Evolutionary conservation across 1,140 invertebrate species (phyloP).

Genomic region (Hycleus phaleratus): DNA sequence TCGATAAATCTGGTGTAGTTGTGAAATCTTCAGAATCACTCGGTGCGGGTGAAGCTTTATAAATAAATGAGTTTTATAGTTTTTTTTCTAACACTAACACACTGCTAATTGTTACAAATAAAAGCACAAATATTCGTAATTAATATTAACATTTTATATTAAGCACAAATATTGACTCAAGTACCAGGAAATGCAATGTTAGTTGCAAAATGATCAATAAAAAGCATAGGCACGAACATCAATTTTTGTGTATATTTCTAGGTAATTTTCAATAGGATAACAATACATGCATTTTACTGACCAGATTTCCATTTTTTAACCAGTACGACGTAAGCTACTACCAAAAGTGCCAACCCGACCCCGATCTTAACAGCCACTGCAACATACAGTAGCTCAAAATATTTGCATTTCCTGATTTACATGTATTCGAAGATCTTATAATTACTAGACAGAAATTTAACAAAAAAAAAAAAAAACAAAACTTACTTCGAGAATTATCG

Average conservation of each 20-base stretch:
- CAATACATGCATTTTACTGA: constrained; percentile 32
- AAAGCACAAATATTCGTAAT: too few species aligned
- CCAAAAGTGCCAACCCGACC: constrained; percentile 65
- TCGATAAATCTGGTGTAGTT: constrained; percentile 31
- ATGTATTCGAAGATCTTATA: constrained; percentile 15
- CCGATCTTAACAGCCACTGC: constrained; percentile 71
- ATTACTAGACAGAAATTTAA: neutral
- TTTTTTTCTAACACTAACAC: too few species aligned
- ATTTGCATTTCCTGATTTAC: constrained; percentile 36
- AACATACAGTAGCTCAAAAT: constrained; percentile 44
- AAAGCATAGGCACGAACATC: constrained; percentile 20
- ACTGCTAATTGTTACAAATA: too few species aligned
- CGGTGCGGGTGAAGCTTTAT: too few species aligned
- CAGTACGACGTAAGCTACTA: constrained; percentile 67
- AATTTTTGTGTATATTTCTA: constrained; percentile 1
- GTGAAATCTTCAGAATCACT: neutral
- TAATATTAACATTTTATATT: too few species aligned
- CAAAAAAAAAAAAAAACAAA: constrained; percentile 1
- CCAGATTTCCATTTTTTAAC: constrained; percentile 43
- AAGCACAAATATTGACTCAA: neutral
- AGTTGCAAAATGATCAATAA: constrained; percentile 24
- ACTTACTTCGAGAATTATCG: constrained; percentile 39
- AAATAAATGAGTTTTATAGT: too few species aligned
- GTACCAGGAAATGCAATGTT: constrained; percentile 36
- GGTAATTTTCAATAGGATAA: neutral